Conservation (phyloP, 1,140 invertebrate species). For the Batillaria attramentaria region DNA sequence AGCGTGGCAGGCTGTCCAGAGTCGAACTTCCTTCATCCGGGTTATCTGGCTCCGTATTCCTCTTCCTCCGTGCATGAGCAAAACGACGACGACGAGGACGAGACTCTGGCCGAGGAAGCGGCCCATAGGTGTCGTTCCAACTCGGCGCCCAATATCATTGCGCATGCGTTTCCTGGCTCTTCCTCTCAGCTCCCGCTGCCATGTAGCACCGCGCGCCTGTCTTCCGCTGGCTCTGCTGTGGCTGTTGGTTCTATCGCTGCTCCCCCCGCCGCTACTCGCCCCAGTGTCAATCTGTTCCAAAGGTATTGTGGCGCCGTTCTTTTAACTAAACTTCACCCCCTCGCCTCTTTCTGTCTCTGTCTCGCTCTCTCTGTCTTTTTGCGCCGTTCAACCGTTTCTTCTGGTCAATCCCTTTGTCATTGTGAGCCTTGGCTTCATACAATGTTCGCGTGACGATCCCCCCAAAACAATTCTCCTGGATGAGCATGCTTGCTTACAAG, state of each 20-base stretch:
- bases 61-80: background rate
- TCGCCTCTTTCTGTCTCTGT: too few species aligned
- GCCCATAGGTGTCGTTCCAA: conserved; percentile 23
- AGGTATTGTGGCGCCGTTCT: conserved; percentile 33
- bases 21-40: conserved; percentile 19
- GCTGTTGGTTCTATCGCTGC: conserved; percentile 18
- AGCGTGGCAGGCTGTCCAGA: background rate
- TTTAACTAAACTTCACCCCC: too few species aligned
- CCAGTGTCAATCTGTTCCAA: conserved; percentile 18
- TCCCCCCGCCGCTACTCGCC: conserved; percentile 15
- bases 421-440: too few species aligned
- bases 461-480: too few species aligned
- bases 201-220: background rate
- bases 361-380: too few species aligned
- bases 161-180: conserved; percentile 23
- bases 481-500: too few species aligned
- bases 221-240: conserved; percentile 20
- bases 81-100: background rate
- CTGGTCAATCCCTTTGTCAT: too few species aligned
- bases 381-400: too few species aligned
- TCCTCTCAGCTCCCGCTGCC: background rate
- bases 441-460: too few species aligned
- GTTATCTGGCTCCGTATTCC: background rate
- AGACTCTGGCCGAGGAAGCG: background rate
- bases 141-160: conserved; percentile 22